Percentiles rank a stretch among this genome's conserved stretches.
These are phyloP conservation scores for Campylomormyrus numenius DNA, from an alignment of 2,113 vertebrate species.

Conservation along the genomic window DNA sequence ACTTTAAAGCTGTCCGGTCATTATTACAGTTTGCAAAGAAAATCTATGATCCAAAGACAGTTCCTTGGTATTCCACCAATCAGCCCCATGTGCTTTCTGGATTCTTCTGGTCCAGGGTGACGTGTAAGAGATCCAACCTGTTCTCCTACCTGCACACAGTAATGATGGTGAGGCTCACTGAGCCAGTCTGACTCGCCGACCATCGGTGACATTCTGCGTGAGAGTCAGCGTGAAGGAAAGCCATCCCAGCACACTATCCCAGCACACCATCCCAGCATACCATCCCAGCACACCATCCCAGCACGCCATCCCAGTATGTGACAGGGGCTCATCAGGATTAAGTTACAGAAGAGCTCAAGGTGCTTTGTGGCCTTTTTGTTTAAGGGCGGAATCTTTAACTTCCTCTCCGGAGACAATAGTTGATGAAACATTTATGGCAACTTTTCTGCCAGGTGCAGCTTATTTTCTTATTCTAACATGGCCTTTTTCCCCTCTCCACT, in stretches of 20 bases:
- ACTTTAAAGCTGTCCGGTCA: neutral
- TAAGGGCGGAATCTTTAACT: neutral
- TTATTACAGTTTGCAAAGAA: neutral
- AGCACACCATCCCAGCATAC: too few relatives aligned
- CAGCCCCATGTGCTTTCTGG: neutral
- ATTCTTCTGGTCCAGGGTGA: neutral
- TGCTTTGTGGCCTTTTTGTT: neutral
- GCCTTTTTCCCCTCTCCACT: neutral
- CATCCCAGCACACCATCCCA: too few relatives aligned
- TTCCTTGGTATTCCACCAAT: neutral
- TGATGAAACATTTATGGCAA: neutral
- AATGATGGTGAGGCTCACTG: neutral
- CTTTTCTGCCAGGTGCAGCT: neutral
- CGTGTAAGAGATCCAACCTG: neutral
- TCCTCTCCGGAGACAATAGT: neutral
- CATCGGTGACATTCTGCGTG: neutral
- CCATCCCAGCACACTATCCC: neutral
- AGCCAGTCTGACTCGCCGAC: neutral
- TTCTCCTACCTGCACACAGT: neutral
- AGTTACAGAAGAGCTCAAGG: neutral
- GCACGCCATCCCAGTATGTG: neutral
- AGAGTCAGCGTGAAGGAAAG: neutral
- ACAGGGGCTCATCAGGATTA: neutral
- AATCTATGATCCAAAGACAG: neutral
- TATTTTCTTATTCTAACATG: neutral